Conservation (phyloP, 2,113 vertebrate species). For the Harpagus bidentatus region DNA sequence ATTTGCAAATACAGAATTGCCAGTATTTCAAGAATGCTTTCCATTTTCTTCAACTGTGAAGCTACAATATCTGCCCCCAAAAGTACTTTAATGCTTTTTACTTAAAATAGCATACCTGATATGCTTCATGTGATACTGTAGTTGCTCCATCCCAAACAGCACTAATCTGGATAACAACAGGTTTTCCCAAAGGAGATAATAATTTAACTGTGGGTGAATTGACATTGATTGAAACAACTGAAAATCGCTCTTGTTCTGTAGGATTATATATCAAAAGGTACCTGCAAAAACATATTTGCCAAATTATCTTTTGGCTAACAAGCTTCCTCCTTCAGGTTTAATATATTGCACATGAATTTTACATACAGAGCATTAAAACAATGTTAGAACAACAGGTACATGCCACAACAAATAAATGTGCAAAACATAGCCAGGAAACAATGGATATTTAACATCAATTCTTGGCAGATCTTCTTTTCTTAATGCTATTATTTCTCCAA, state of each 20-base stretch:
- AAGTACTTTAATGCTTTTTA: neutral
- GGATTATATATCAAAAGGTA: slow-evolving; percentile 85
- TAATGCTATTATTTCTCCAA: neutral
- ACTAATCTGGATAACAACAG: slow-evolving; percentile 78
- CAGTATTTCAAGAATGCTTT: neutral
- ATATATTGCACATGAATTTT: neutral
- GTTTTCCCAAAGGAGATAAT: slow-evolving; percentile 69
- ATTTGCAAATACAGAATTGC: neutral
- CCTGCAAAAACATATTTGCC: slow-evolving; percentile 69
- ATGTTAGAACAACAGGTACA: slow-evolving; percentile 2
- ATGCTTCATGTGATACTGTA: slow-evolving; percentile 71
- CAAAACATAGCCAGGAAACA: slow-evolving; percentile 18
- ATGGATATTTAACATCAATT: neutral
- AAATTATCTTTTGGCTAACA: slow-evolving; percentile 2
- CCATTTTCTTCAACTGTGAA: neutral
- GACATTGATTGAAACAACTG: slow-evolving; percentile 78
- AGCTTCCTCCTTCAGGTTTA: neutral
- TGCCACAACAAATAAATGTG: slow-evolving; percentile 36
- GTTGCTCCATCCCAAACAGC: slow-evolving; percentile 82
- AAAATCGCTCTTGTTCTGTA: slow-evolving; percentile 77
- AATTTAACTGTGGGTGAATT: slow-evolving; percentile 75
- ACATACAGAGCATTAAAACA: neutral
- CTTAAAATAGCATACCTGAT: slow-evolving; percentile 76
- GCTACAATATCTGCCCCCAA: neutral
- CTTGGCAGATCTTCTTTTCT: neutral